Conservation (phyloP, 2,797 vertebrate genomes). For the Hapalemur alaotrensis region DNA sequence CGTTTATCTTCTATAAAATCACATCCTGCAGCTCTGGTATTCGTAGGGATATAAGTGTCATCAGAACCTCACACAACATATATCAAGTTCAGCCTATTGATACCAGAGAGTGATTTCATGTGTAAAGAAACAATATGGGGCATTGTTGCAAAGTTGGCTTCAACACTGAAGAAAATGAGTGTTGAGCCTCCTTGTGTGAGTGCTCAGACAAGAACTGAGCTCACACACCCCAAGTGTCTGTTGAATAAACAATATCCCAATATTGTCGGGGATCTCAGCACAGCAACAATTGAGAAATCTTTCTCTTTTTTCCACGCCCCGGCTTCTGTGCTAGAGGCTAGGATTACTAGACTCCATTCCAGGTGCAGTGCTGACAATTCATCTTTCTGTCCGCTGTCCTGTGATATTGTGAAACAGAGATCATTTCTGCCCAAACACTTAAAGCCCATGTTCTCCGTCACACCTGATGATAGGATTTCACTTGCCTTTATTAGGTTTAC, state of each 20-base stretch:
- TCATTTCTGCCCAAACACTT: background rate
- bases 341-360: background rate
- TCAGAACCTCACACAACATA: background rate
- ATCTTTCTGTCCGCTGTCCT: background rate
- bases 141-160: background rate
- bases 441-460: background rate
- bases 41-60: fast-evolving
- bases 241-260: background rate
- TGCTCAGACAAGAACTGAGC: background rate
- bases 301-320: background rate
- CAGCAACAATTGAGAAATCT: background rate
- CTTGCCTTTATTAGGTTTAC: background rate
- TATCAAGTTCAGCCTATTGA: background rate
- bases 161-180: background rate
- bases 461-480: conserved; percentile 39
- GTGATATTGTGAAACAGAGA: background rate
- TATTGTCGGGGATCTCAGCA: background rate
- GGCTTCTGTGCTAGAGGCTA: background rate
- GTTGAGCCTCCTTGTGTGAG: background rate
- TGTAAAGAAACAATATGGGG: background rate
- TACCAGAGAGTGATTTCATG: background rate
- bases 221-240: background rate
- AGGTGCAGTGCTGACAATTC: background rate
- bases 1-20: background rate
- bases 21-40: fast-evolving